phyloP scores from a whole-genome alignment of 2,113 vertebrate species.

The Petroica traversi region DNA sequence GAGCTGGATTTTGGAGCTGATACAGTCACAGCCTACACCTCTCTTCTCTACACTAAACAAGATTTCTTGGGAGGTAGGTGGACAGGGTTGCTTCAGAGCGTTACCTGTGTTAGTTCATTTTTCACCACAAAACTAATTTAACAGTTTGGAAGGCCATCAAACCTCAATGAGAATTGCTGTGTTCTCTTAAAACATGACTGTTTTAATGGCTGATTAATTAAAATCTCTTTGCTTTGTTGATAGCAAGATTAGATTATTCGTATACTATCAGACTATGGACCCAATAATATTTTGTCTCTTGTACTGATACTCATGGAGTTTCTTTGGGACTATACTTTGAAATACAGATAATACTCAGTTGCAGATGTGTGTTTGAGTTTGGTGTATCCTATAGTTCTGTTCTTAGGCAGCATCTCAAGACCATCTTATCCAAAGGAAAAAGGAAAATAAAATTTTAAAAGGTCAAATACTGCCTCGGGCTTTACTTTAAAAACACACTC shows the following conservation, averaged over 20 bases:
- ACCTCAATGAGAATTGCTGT: background rate
- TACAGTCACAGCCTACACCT: background rate
- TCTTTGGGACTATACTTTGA: background rate
- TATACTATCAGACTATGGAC: background rate
- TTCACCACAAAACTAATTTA: background rate
- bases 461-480: constrained; percentile 19
- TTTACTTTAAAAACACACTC: background rate
- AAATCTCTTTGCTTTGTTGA: background rate
- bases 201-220: background rate
- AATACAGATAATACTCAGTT: background rate
- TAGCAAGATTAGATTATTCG: background rate
- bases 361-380: background rate
- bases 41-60: background rate
- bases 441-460: background rate
- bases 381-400: background rate
- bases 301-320: background rate
- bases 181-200: background rate
- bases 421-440: background rate
- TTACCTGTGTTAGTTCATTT: background rate
- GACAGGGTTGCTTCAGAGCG: background rate
- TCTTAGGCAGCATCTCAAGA: background rate
- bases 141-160: background rate
- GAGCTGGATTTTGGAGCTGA: background rate
- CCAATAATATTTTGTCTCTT: background rate
- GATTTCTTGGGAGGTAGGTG: background rate